These are phyloP conservation scores for Anarsia innoxiella DNA, from an alignment of 2,888 invertebrate genomes.

Conservation along the genomic window DNA sequence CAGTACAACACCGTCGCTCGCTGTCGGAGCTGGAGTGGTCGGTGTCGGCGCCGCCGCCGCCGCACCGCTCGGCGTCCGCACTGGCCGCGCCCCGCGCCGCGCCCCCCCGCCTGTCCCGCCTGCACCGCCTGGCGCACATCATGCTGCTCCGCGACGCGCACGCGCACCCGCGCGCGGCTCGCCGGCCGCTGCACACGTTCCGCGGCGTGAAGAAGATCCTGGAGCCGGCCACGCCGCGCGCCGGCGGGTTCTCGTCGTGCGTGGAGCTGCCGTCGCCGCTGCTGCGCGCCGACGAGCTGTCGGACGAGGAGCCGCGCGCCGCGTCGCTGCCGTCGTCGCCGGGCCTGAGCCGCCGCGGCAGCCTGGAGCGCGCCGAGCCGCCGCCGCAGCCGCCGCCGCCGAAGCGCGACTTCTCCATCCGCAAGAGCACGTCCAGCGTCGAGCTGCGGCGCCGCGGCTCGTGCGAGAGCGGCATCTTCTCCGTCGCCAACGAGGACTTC, in stretches of 20 bases:
- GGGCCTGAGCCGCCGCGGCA: conserved; percentile 39
- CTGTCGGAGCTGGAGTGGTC: conserved; percentile 81
- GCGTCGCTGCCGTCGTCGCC: conserved; percentile 59
- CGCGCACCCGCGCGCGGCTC: conserved; percentile 78
- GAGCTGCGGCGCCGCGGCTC: conserved; percentile 82
- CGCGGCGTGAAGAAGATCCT: conserved; percentile 89
- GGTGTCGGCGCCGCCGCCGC: conserved; percentile 37
- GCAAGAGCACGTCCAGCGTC: conserved; percentile 28
- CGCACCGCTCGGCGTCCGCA: conserved; percentile 28
- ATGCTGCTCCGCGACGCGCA: conserved; percentile 91
- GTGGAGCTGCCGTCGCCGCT: conserved; percentile 85
- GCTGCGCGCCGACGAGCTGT: conserved; percentile 32
- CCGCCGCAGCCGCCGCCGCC: conserved; percentile 28
- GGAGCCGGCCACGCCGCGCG: conserved; percentile 71
- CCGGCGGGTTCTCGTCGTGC: conserved; percentile 81
- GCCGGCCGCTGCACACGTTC: conserved; percentile 84
- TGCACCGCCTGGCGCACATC: conserved; percentile 85
- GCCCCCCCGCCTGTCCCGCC: conserved; percentile 56
- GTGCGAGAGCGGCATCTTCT: conserved; percentile 93
- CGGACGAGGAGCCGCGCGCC: conserved; percentile 42
- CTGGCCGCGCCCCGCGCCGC: conserved; percentile 34
- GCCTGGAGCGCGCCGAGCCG: conserved; percentile 30
- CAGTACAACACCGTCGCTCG: conserved; percentile 82
- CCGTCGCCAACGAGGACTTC: conserved; percentile 87
- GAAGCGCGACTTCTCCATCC: conserved; percentile 19